phyloP scores from a whole-genome alignment of 1,140 invertebrate genomes.

The Papilio dardanus region DNA sequence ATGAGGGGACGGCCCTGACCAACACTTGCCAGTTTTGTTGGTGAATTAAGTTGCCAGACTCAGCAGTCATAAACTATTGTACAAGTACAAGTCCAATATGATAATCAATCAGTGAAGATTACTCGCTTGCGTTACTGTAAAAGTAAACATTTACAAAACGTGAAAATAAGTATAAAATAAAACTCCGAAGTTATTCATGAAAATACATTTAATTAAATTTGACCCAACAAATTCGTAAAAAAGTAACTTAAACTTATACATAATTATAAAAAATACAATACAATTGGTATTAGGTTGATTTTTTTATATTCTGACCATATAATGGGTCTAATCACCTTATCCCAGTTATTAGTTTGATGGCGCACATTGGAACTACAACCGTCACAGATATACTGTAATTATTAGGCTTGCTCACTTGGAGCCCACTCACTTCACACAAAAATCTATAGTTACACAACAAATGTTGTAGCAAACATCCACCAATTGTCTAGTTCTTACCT shows the following conservation, averaged over 20 bases:
- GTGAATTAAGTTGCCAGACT: too few relatives aligned
- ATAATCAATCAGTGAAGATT: not conserved
- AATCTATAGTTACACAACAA: too few relatives aligned
- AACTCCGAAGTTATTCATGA: not conserved
- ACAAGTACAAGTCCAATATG: too few relatives aligned
- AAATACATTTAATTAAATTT: slow-evolving; percentile 16
- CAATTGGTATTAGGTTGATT: not conserved
- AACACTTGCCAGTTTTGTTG: too few relatives aligned
- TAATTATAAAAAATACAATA: not conserved
- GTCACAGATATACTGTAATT: not conserved
- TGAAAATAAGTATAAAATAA: not conserved
- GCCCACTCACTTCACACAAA: not conserved
- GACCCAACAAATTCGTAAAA: slow-evolving; percentile 5
- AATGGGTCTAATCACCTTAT: too few relatives aligned
- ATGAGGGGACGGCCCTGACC: too few relatives aligned
- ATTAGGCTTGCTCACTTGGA: not conserved
- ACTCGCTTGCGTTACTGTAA: not conserved
- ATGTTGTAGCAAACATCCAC: slow-evolving; percentile 1
- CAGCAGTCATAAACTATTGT: too few relatives aligned
- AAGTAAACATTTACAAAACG: not conserved
- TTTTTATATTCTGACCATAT: not conserved
- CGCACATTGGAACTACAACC: not conserved
- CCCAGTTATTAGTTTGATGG: not conserved
- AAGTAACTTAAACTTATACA: not conserved
- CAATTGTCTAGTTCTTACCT: not conserved